phyloP scores from a whole-genome alignment of 53 echinoderm and acorn worm species.

The Holothuria leucospilota region DNA sequence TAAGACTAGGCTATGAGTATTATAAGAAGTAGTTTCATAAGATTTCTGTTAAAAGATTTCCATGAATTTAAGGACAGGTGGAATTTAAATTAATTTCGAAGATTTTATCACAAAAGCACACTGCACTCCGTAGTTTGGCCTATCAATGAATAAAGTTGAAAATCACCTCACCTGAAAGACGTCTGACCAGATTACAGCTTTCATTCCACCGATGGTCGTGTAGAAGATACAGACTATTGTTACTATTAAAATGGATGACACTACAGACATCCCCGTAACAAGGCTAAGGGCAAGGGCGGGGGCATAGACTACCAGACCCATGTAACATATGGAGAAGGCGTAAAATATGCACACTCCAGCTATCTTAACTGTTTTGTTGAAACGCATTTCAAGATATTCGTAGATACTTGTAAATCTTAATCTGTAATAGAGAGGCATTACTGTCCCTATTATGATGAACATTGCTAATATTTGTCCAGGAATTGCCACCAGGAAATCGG shows the following conservation, averaged over 20 bases:
- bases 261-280: constrained; percentile 28
- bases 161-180: constrained; percentile 14
- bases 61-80: no score
- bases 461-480: constrained; percentile 3
- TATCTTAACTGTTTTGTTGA: constrained; percentile 3
- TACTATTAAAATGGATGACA: background rate
- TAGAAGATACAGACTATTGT: background rate
- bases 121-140: no score
- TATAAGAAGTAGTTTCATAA: no score
- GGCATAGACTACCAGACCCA: constrained; percentile 41
- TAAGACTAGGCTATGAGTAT: no score
- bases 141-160: no score
- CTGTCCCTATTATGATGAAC: background rate
- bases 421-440: constrained; percentile 16
- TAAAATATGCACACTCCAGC: background rate
- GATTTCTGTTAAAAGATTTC: no score
- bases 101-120: no score
- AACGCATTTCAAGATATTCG: no score
- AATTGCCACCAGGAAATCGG: constrained; percentile 2
- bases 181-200: constrained; percentile 32
- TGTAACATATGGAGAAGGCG: background rate
- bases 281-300: background rate
- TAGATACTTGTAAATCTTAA: constrained; percentile 4
- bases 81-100: no score
- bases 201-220: constrained; percentile 12